Base-by-base conservation (phyloP, 1,140 invertebrate genomes). In the Cydia strobilella region DNA sequence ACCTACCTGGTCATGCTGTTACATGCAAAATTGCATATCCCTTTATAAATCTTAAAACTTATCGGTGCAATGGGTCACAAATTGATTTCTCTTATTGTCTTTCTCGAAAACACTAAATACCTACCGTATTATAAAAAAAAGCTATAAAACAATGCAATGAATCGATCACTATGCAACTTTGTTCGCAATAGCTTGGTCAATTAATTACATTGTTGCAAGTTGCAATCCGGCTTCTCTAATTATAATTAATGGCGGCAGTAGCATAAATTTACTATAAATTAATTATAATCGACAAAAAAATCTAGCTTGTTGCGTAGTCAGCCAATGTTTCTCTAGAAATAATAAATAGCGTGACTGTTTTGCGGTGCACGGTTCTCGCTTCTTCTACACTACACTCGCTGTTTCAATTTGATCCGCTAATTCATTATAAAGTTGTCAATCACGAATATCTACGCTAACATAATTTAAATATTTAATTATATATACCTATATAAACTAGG, bases 311-410 rank as follows among this genome's bases (percentile, higher is more conserved):
- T 69, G 65, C 65, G 65, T 69, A 35, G 65, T 18, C 72, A 72
- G 73, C 54, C 73, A 72, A 77, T 77, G 48, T 81, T 81, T 83
- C 79, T 79, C 74, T 74, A 75, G 76, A 75, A 77, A 77, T 77
- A 79, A 76, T 75, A 72, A 78, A 79, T 82, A 79, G 80, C 79
- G 85, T 86, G 87, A 86, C 84, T 84, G 86, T 87, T 75, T 84
- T 82, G 80, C 80, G 78, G 71, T 81, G 85, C 71, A 79, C 54
- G 54, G 18, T n/a, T n/a, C 54, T 59, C 54, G 54, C 54, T 59
- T 23, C 54, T 59, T 23, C 2, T 2, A 85, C 77, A 84, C 77
- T 84, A 83, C 74, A 75, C 54, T 59, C 54, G 54, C 54, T 3
- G 54, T 23, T 54, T 6, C 3, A n/a, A 54, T 54, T 54, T 5